Base-by-base conservation (phyloP, 2,888 invertebrate genomes). In the Arge pagana region DNA sequence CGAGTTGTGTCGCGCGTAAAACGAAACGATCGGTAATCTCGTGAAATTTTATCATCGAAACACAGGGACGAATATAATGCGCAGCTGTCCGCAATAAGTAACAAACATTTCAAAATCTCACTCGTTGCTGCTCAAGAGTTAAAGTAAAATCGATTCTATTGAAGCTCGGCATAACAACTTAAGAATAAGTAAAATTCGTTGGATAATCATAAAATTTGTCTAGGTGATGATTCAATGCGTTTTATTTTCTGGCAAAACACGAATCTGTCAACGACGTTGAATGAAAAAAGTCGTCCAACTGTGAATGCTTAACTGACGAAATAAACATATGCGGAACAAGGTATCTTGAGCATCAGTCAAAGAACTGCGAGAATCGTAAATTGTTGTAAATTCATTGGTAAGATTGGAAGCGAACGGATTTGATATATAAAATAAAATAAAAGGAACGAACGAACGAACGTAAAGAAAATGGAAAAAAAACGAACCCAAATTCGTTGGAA, bases 371-470 rank as follows among this genome's bases (percentile, higher is more conserved):
- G 23, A 45, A 21, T 30, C n/a, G 21, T 24, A 33, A 45, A 33
- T 45, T 45, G 15, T 33, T 33, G 33, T 45, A 35, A 45, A 45
- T 33, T 35, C 24, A 45, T 45, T 24, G 24, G 23, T 45, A 45
- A 16, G 30, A 33, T 13, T 45, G 45, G 33, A 45, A 45, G 45
- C 24, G 45, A 45, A 45, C 33, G 45, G 45, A 45, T 45, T 35
- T 31, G 35, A 23, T 45, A 35, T 23, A 33, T 23, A 45, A 16
- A 45, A 45, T 7, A 6, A 33, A 10, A n/a, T 23, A 33, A 19
- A 43, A 31, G 21, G 33, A 45, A 33, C 10, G 2, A 33, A 33
- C n/a, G n/a, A n/a, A n/a, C n/a, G 16, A 30, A 10, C 15, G 13
- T 36, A 28, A 18, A n/a, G n/a, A n/a, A n/a, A n/a, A 40, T 40